A percentile compares a stretch with the other conserved stretches of the same genome.
phyloP scores from a whole-genome alignment of 2,113 vertebrate genomes.

The Strigops habroptila region DNA sequence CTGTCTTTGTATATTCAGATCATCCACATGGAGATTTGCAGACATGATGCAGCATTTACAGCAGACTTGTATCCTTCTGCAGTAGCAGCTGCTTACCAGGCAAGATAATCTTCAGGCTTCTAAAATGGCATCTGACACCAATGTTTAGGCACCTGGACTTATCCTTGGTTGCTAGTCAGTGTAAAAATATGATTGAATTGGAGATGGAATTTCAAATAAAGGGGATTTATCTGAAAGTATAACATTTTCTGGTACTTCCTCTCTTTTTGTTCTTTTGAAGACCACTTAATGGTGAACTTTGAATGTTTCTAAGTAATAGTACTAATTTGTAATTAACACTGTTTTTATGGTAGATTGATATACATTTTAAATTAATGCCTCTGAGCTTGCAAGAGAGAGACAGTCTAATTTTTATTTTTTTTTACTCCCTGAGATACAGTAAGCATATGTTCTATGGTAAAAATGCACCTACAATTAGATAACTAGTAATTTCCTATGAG shows the following conservation, averaged over 20 bases:
- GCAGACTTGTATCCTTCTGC: background rate
- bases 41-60: background rate
- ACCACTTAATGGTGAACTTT: background rate
- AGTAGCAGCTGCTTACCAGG: background rate
- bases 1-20: background rate
- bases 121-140: background rate
- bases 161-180: slow-evolving; percentile 4
- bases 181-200: background rate
- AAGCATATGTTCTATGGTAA: background rate
- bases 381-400: background rate
- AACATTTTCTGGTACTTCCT: background rate
- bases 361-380: background rate
- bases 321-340: background rate
- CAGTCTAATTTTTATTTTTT: background rate
- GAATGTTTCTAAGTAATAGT: background rate
- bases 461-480: slow-evolving; percentile 3
- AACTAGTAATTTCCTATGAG: background rate
- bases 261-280: background rate
- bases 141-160: background rate
- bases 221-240: background rate
- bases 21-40: background rate
- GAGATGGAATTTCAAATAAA: background rate
- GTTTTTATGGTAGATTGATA: background rate
- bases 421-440: background rate
- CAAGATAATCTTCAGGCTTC: background rate